Percentiles rank a stretch among this genome's conserved stretches.
Evolutionary conservation across 2,888 invertebrate genomes (phyloP).

Genomic region (Erebia aethiops): DNA sequence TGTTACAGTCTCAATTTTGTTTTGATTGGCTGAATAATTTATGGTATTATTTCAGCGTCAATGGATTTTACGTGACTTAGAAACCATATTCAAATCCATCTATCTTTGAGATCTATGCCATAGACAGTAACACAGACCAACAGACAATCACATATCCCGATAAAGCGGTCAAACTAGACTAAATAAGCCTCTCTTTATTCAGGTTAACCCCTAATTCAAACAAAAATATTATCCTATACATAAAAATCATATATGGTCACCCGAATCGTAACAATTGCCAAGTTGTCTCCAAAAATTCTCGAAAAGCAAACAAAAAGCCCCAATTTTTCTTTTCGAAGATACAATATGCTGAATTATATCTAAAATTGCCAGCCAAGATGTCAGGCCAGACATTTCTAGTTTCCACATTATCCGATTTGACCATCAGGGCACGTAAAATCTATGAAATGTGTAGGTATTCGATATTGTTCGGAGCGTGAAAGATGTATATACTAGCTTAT

Average conservation of each 20-base stretch:
- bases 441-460: slow-evolving; percentile 3
- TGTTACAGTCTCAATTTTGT: too few species aligned
- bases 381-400: not conserved
- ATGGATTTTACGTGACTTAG: too few species aligned
- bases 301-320: slow-evolving; percentile 9
- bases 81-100: too few species aligned
- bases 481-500: not conserved
- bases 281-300: slow-evolving; percentile 27
- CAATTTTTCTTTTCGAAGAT: slow-evolving; percentile 13
- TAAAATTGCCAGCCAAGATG: slow-evolving; percentile 18
- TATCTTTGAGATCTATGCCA: too few species aligned
- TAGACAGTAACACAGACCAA: too few species aligned
- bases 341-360: slow-evolving; percentile 22
- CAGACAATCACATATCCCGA: too few species aligned
- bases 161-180: too few species aligned
- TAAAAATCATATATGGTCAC: not conserved
- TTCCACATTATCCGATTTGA: slow-evolving; percentile 3
- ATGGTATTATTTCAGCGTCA: too few species aligned
- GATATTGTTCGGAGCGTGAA: not conserved
- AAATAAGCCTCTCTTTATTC: too few species aligned
- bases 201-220: too few species aligned
- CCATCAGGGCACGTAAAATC: not conserved
- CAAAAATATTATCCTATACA: not conserved
- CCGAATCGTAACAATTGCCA: slow-evolving; percentile 24
- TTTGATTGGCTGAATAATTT: too few species aligned